Evolutionary conservation across 2,888 invertebrate species (phyloP), one percentile per base, ranked within the genome.

Genomic region (Ethmia dodecea): DNA sequence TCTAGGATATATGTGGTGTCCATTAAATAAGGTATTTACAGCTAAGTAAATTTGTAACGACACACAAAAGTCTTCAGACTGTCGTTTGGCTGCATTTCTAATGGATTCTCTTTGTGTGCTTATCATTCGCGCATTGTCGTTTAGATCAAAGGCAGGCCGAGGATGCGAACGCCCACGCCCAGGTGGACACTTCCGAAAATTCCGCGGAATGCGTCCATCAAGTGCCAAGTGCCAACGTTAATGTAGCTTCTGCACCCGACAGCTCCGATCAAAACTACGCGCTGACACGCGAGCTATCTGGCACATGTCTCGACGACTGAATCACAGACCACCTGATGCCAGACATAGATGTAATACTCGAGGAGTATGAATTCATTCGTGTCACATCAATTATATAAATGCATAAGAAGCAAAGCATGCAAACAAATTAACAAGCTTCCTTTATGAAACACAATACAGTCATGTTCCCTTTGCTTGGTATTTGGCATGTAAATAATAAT

Each of bases 181-280:
- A 80, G 81, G 76, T 80, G 77, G 71, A 73, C 67, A 59, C 49
- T 59, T 63, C 53, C 52, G 61, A 47, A 56, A 60, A 65, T 67
- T 61, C 66, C 60, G 48, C 44, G 57, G 60, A 54, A 68, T 65
- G 59, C 52, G 52, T 55, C 51, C 50, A 47, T 43, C 43, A 56
- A 53, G 47, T 72, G 72, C 64, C 58, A 60, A 60, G 52, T 60
- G 61, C 60, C 58, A 60, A 60, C 55, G 55, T 58, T 63, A 38
- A 35, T 39, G 39, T 38, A 37, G 38, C 33, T 20, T 46, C 48
- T 40, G 49, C 49, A 55, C 54, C 49, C 48, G 60, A 60, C 55
- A 53, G 52, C 53, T 49, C 55, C 50, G 45, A 60, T 58, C 62
- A 63, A 42, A 59, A 55, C 55, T 44, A 43, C 43, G 43, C 50